Percentiles rank a stretch among this genome's conserved stretches.
phyloP scores from a whole-genome alignment of 2,888 invertebrate species.

The Anarsia innoxiella region DNA sequence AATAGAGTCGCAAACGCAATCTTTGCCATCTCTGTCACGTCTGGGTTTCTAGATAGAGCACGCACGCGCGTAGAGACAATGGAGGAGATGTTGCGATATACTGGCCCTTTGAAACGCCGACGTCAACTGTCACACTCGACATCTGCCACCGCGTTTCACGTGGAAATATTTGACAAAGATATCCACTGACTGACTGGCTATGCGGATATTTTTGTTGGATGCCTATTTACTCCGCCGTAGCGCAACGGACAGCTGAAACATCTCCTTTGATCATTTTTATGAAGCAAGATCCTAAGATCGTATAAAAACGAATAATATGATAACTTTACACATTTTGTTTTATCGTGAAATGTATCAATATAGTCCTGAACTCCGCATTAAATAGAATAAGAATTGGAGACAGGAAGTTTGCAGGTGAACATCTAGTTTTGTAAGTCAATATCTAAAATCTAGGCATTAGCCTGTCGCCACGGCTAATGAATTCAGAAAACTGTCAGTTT shows the following conservation, averaged over 20 bases:
- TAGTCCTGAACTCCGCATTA: too few species aligned
- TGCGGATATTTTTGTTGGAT: conserved; percentile 3
- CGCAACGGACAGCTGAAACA: too few species aligned
- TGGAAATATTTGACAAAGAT: background rate
- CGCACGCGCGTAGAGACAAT: conserved; percentile 48
- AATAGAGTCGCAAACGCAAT: conserved; percentile 27
- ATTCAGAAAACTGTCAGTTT: conserved; percentile 1
- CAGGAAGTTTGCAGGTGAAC: conserved; percentile 5
- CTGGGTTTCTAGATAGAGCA: conserved; percentile 46
- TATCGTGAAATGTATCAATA: too few species aligned
- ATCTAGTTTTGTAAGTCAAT: conserved; percentile 3
- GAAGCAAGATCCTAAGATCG: too few species aligned
- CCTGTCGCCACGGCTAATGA: background rate
- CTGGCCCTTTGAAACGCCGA: conserved; percentile 33
- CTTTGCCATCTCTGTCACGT: conserved; percentile 55
- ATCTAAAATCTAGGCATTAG: background rate
- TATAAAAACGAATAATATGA: background rate
- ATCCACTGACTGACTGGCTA: background rate
- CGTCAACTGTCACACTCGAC: conserved; percentile 19
- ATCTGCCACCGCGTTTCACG: conserved; percentile 10
- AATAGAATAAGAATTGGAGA: too few species aligned
- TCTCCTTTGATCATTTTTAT: too few species aligned
- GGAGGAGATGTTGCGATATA: conserved; percentile 33
- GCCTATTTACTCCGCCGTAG: too few species aligned
- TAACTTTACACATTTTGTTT: too few species aligned